These are phyloP conservation scores for Phenacoccus solenopsis DNA, from an alignment of 1,140 invertebrate genomes.

Conservation along the genomic window DNA sequence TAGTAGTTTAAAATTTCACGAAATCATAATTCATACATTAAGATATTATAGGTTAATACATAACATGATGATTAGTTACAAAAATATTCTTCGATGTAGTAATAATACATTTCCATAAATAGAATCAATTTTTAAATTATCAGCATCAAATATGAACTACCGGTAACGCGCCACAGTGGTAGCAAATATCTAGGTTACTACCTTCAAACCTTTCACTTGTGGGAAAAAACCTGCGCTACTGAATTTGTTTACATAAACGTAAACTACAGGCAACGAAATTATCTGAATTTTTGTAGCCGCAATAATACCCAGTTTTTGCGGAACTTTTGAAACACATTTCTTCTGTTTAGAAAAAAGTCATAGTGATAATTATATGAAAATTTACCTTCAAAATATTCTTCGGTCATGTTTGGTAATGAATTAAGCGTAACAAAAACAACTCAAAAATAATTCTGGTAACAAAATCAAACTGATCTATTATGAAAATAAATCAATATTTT, in stretches of 20 bases:
- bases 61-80: neutral
- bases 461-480: neutral
- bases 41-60: neutral
- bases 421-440: neutral
- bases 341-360: neutral
- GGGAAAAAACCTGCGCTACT: no score
- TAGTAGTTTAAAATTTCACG: no score
- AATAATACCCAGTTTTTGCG: no score
- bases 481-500: neutral
- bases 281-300: no score
- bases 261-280: no score
- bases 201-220: no score
- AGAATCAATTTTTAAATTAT: neutral
- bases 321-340: neutral
- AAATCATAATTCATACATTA: neutral
- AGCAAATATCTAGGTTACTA: no score
- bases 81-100: neutral
- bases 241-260: no score
- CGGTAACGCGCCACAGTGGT: neutral
- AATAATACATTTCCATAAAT: neutral
- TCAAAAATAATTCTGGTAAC: neutral
- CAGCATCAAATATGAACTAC: neutral
- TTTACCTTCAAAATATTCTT: constrained; percentile 8
- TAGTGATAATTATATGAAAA: neutral
- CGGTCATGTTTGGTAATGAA: neutral